Evolutionary conservation across 1,140 invertebrate genomes (phyloP).

Genomic region (Scylla paramamosain): DNA sequence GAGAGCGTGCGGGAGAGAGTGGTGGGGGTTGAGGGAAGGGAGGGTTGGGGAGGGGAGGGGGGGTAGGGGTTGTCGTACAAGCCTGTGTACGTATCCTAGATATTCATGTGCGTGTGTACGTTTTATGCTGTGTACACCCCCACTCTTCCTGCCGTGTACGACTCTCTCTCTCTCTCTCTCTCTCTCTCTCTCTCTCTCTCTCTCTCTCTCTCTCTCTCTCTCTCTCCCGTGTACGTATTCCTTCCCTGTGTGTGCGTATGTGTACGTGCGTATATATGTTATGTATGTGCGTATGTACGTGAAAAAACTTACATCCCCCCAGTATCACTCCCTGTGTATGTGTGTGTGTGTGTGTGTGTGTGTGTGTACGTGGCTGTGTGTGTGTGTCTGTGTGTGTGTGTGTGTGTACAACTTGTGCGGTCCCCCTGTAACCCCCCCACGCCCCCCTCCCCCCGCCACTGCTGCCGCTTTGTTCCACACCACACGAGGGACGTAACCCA

Average conservation of each 20-base stretch:
- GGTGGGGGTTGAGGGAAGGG: background rate
- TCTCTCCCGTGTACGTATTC: background rate
- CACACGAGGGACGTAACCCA: conserved; percentile 60
- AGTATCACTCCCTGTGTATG: background rate
- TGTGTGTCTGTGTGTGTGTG: conserved; percentile 58
- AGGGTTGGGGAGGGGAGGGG: background rate
- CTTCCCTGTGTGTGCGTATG: conserved; percentile 46
- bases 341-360: background rate
- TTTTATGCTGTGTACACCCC: conserved; percentile 43
- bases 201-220: background rate
- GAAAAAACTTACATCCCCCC: conserved; percentile 53
- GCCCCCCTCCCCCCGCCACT: conserved; percentile 58
- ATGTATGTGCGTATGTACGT: conserved; percentile 64
- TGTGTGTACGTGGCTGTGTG: conserved; percentile 48
- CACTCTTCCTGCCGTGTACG: background rate
- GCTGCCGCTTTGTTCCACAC: conserved; percentile 67
- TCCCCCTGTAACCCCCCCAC: conserved; percentile 53
- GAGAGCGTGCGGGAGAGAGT: background rate
- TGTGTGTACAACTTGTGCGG: conserved; percentile 71
- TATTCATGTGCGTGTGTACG: conserved; percentile 58
- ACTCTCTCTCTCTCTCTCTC: background rate
- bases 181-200: background rate
- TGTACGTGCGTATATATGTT: conserved; percentile 53
- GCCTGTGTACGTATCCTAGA: conserved; percentile 63
- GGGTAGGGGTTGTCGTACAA: background rate